Evolutionary conservation across 2,113 vertebrate genomes (phyloP).

Genomic region (Odocoileus virginianus): DNA sequence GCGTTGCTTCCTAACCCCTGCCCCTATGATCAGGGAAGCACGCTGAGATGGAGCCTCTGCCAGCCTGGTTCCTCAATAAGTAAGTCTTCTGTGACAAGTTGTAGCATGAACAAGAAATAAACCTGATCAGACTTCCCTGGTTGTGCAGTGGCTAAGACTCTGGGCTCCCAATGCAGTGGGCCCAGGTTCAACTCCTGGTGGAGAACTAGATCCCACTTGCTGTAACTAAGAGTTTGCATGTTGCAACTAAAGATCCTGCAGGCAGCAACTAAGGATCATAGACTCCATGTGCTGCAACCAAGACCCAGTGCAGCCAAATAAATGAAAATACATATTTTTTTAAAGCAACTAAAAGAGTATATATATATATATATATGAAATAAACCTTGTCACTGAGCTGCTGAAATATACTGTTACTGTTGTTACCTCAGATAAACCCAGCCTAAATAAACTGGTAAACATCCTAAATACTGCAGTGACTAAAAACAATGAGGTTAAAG

Average conservation of each 20-base stretch:
- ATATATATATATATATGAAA: not conserved
- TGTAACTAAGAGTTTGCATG: not conserved
- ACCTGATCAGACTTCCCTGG: not conserved
- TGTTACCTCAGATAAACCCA: not conserved
- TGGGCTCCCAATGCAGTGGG: not conserved
- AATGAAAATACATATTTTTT: not conserved
- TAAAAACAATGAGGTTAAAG: not conserved
- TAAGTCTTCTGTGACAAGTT: not conserved
- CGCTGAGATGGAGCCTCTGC: not conserved
- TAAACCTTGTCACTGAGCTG: not conserved
- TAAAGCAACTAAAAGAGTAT: not conserved
- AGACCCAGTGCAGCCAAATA: not conserved
- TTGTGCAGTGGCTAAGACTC: not conserved
- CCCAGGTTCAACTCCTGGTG: not conserved
- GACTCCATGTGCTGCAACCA: not conserved
- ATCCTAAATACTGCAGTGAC: not conserved
- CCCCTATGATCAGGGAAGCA: not conserved
- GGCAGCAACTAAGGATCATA: not conserved
- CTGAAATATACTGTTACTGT: not conserved
- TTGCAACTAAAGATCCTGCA: not conserved
- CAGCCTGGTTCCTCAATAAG: not conserved
- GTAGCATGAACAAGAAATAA: not conserved
- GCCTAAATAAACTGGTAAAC: not conserved
- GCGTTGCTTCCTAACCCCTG: not conserved
- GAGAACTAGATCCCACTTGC: not conserved